Evolutionary conservation across 1,140 invertebrate genomes (phyloP), one percentile per base, ranked within the genome.

Genomic region (Euwallacea fornicatus): DNA sequence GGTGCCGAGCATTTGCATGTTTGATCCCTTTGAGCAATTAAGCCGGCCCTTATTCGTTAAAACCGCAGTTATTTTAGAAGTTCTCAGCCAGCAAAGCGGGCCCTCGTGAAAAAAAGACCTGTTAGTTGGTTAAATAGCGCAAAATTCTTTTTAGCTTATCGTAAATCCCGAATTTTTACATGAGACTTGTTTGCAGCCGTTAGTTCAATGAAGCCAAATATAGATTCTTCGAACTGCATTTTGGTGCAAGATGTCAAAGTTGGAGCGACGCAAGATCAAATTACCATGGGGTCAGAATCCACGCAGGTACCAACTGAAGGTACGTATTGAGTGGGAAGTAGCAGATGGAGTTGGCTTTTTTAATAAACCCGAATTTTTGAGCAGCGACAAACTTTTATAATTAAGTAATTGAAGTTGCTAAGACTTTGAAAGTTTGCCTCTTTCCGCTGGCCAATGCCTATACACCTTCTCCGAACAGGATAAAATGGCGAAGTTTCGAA

Each of bases 181-280:
- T 9, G 16, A 2, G 9, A 13, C n/a, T 61, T 62, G 6, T 61
- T 90, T 89, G 64, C 88, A 94, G 92, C 91, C 80, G 89, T 93
- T 82, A 93, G 89, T 83, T 92, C 91, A 78, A 93, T 93, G 90
- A 89, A 91, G 83, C 88, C 88, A 79, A 89, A 88, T 82, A 89
- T 91, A 85, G 91, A 94, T 84, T 89, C 88, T 81, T 88, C 90
- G 77, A 93, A 93, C 83, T 95, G 93, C 83, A 93, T 94, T 80
- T 84, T 94, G 81, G 92, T 94, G 76, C 91, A 94, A 87, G 93
- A 95, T 84, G 90, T 93, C 67, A 94, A 94, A 84, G 91, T 91
- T 76, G 69, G 69, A 9, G 90, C 93, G 73, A 93, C 92, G 72
- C 89, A 93, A 78, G 91, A 92, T 82, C 88, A 90, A 81, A 89